Base-by-base conservation (phyloP, 2,113 vertebrate genomes). In the Psettodes erumei region DNA sequence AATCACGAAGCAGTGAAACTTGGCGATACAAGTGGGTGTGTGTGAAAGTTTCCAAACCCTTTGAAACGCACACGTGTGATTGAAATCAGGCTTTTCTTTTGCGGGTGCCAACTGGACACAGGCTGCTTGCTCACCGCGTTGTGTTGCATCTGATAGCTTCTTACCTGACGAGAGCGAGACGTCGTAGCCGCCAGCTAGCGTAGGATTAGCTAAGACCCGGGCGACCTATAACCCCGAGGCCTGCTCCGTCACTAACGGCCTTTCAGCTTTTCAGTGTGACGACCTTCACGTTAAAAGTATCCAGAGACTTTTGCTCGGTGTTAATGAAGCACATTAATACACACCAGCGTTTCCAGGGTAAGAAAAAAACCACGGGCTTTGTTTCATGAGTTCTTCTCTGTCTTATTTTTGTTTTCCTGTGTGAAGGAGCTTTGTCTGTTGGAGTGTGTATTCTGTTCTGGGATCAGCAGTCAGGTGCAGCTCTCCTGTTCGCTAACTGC, bases 171-270 rank as follows among this genome's bases (percentile, higher is more conserved):
- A 64, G 59, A 77, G 69, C 71, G 66, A 56, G 47, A 55, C 3
- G 8, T n/a, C 38, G 66, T 30, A 62, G 73, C 66, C 2, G n/a
- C 12, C 77, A 38, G 66, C 45, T 63, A 67, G 51, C 8, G 4
- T 21, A 66, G 83, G 85, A 89, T 91, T 87, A 88, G 56, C 77
- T 50, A 79, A 88, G 74, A 81, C 59, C 61, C 13, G 48, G 70
- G 43, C 56, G 71, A 64, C 71, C 81, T 82, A 42, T 66, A 72
- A 59, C 45, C n/a, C n/a, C 27, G 7, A 74, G 53, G 43, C 30
- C 65, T 8, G 37, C n/a, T 32, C 66, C 12, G 47, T 63, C 54
- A 72, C 58, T 78, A 50, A 43, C 56, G n/a, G 43, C 64, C 40
- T 47, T n/a, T 71, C 83, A 83, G 81, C 79, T 73, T 86, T 75